Evolutionary conservation across 2,113 vertebrate species (phyloP).

Genomic region (Solea solea): DNA sequence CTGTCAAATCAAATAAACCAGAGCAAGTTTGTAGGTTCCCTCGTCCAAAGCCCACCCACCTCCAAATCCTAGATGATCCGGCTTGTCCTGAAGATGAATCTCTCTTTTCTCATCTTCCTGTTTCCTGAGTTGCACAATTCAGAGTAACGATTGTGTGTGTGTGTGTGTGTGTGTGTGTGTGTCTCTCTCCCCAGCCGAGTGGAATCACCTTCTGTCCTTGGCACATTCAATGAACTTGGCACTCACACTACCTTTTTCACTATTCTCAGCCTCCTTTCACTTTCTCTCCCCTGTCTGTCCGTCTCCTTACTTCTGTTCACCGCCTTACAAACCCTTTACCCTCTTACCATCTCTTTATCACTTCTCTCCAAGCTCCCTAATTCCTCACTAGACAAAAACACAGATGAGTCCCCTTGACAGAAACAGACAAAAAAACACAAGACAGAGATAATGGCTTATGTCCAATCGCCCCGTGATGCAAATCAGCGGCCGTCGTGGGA

Average conservation of each 20-base stretch:
- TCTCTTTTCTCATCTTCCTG: constrained; percentile 33
- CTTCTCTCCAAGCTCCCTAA: constrained; percentile 44
- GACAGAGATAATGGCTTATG: constrained; percentile 90
- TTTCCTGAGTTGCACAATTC: constrained; percentile 15
- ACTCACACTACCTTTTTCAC: constrained; percentile 67
- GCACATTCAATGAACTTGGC: constrained; percentile 77
- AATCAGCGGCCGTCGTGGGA: constrained; percentile 99
- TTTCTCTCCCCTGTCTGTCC: constrained; percentile 67
- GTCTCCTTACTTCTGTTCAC: constrained; percentile 57
- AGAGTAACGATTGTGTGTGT: constrained; percentile 36
- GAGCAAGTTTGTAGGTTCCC: background rate
- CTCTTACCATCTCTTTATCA: constrained; percentile 66
- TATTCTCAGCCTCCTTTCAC: constrained; percentile 63
- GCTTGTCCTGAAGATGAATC: constrained; percentile 26
- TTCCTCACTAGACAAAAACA: constrained; percentile 76
- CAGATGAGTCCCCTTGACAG: constrained; percentile 81
- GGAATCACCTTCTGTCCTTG: constrained; percentile 66
- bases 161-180: constrained; percentile 36
- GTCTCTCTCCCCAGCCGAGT: constrained; percentile 53
- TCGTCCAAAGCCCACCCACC: background rate
- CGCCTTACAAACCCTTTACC: constrained; percentile 52
- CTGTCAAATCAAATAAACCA: background rate
- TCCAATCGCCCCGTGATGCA: constrained; percentile 86
- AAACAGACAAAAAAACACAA: constrained; percentile 46
- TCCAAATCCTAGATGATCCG: constrained; percentile 24